Conservation (phyloP, 2,888 invertebrate genomes). For the Hedychridium roseum region DNA sequence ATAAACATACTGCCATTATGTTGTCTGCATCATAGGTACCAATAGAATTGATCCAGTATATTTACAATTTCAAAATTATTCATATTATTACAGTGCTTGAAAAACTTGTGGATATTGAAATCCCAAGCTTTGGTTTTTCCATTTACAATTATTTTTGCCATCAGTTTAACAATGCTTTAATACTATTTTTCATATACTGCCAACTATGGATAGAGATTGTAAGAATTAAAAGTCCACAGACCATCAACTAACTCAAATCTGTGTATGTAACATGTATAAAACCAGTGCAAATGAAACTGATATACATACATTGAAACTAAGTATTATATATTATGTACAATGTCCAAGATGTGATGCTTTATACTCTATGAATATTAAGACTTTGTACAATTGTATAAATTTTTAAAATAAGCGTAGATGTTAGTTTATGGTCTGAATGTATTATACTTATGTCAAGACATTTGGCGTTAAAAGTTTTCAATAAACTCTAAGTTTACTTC, state of each 20-base stretch:
- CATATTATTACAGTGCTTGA: not conserved
- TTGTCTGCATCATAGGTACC: slow-evolving; percentile 22
- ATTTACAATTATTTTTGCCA: not conserved
- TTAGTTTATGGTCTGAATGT: slow-evolving; percentile 62
- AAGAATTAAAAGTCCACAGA: slow-evolving; percentile 49
- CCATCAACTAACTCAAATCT: slow-evolving; percentile 58
- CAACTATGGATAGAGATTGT: slow-evolving; percentile 18
- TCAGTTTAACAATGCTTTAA: not conserved
- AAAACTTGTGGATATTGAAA: not conserved
- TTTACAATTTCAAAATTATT: not conserved
- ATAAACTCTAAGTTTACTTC: slow-evolving; percentile 29
- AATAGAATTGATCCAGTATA: slow-evolving; percentile 3
- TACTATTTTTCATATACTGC: slow-evolving; percentile 23
- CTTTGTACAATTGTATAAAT: slow-evolving; percentile 61
- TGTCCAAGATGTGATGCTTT: slow-evolving; percentile 47
- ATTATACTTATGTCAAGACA: slow-evolving; percentile 29
- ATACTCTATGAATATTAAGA: slow-evolving; percentile 40
- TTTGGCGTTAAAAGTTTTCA: slow-evolving; percentile 33
- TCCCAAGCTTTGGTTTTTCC: not conserved
- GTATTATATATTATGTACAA: slow-evolving; percentile 36
- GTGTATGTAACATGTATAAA: slow-evolving; percentile 22
- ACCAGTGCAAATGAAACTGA: slow-evolving; percentile 13
- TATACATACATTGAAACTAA: slow-evolving; percentile 19
- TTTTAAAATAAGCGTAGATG: slow-evolving; percentile 53
- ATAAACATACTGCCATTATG: slow-evolving; percentile 12